Conservation (phyloP, 2,113 vertebrate species). For the Phalacrocorax aristotelis region DNA sequence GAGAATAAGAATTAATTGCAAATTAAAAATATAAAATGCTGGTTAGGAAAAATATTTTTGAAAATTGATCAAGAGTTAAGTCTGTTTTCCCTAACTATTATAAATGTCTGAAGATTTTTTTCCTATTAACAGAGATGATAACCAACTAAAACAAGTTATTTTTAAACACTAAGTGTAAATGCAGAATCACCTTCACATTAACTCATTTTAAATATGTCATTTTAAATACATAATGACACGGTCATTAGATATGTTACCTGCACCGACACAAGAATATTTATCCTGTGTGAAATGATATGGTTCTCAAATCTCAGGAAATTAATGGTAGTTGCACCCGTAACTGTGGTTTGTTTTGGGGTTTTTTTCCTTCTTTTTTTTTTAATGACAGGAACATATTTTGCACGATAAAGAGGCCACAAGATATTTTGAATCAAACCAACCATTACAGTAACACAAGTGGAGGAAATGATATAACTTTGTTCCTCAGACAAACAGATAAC, state of each 20-base stretch:
- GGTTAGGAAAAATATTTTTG: conserved; percentile 5
- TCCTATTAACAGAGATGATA: not conserved
- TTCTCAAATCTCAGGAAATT: not conserved
- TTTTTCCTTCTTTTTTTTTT: not conserved
- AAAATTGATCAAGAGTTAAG: not conserved
- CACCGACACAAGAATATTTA: not conserved
- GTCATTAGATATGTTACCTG: not conserved
- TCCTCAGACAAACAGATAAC: conserved; percentile 52
- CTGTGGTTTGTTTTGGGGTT: not conserved
- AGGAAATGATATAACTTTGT: conserved; percentile 27
- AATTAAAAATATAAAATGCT: conserved; percentile 54
- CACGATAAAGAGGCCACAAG: conserved; percentile 3
- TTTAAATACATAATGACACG: not conserved
- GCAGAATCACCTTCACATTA: not conserved
- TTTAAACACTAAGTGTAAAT: not conserved
- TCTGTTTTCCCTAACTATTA: not conserved
- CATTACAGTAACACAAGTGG: conserved; percentile 16
- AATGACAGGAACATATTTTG: not conserved
- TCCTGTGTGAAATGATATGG: not conserved
- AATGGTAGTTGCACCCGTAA: not conserved
- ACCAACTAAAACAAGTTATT: not conserved
- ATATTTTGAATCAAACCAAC: conserved; percentile 9
- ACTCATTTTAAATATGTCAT: not conserved
- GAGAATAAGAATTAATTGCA: conserved; percentile 57
- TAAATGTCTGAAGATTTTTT: not conserved